A percentile compares a stretch with the other conserved stretches of the same genome.
Conservation (phyloP, 2,113 vertebrate species). For the Malurus melanocephalus region DNA sequence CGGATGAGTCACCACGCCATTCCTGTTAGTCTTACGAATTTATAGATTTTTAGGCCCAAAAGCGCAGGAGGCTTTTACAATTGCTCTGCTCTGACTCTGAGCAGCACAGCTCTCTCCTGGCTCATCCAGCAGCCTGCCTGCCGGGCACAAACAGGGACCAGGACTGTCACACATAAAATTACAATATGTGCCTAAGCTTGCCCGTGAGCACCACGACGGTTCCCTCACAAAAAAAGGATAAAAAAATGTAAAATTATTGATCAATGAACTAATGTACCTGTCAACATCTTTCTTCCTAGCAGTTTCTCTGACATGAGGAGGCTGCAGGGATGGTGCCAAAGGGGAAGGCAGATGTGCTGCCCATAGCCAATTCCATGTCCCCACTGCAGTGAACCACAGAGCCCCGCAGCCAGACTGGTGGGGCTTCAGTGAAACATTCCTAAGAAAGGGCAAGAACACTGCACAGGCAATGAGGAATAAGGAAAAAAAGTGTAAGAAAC, state of each 20-base stretch:
- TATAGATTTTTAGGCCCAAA: slow-evolving; percentile 27
- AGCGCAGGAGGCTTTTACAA: neutral
- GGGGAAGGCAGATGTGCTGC: neutral
- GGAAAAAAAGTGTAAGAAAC: neutral
- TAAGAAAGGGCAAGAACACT: neutral
- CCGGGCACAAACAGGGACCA: neutral
- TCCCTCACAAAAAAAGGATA: neutral
- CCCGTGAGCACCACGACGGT: neutral
- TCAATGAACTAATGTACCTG: neutral
- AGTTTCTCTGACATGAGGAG: neutral
- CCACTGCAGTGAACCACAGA: neutral
- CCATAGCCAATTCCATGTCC: neutral
- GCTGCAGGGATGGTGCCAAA: neutral
- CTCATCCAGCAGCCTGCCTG: neutral
- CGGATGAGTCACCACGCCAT: slow-evolving; percentile 9
- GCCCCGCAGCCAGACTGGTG: accelerated
- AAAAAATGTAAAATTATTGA: neutral
- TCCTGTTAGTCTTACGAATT: neutral
- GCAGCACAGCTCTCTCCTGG: neutral
- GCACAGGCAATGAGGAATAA: neutral
- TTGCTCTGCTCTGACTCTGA: neutral
- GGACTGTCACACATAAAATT: neutral
- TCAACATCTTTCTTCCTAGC: neutral
- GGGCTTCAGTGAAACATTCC: neutral
- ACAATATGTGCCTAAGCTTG: neutral